Percentiles rank a stretch among this genome's conserved stretches.
These are phyloP conservation scores for Limnephilus auricula DNA, from an alignment of 2,888 invertebrate species.

Conservation along the genomic window DNA sequence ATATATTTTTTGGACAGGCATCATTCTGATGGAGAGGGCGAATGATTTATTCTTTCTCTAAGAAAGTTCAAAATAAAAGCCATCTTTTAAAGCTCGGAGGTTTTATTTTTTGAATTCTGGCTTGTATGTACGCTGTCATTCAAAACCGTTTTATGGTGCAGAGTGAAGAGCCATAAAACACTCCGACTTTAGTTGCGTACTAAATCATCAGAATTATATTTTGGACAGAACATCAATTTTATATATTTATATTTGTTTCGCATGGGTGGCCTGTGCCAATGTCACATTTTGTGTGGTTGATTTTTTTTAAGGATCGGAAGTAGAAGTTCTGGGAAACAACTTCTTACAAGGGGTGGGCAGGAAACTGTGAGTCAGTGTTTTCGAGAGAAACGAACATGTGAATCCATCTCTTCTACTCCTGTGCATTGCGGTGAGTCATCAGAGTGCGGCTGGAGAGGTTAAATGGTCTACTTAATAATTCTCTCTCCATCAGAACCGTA, in stretches of 20 bases:
- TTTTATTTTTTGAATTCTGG: background rate
- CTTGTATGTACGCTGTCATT: background rate
- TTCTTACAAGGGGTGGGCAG: too few species aligned
- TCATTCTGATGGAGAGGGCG: background rate
- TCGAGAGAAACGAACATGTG: too few species aligned
- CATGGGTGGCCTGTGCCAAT: background rate
- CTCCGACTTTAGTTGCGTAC: background rate
- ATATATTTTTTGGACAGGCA: background rate
- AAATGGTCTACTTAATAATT: too few species aligned
- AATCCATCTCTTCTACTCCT: too few species aligned
- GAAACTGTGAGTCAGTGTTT: too few species aligned
- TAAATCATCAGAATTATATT: background rate
- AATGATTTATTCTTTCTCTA: background rate
- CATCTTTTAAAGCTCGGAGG: background rate
- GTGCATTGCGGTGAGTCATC: too few species aligned
- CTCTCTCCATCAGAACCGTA: too few species aligned
- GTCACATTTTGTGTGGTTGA: too few species aligned
- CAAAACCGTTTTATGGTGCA: background rate
- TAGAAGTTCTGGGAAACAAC: too few species aligned
- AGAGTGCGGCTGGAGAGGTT: too few species aligned
- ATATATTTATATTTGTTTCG: background rate
- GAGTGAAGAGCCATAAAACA: background rate
- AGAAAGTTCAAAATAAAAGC: background rate
- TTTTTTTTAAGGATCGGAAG: too few species aligned
- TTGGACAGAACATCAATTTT: background rate